Evolutionary conservation across 2,888 invertebrate genomes (phyloP), one percentile per base, ranked within the genome.

Genomic region (Spilarctia lutea): DNA sequence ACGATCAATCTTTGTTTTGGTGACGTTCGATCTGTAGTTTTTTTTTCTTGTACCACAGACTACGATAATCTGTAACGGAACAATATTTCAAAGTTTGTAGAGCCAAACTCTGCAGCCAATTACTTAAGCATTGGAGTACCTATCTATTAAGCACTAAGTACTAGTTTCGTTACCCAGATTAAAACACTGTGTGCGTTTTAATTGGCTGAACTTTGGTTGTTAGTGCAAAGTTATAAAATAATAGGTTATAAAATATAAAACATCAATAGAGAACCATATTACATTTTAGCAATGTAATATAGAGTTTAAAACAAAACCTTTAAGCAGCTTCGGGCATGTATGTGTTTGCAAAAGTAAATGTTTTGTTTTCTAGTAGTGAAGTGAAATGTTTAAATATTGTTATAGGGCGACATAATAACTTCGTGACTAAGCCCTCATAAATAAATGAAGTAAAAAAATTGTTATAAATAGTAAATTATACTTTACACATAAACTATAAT

Each of bases 81-180:
- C 81, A 81, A 86, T 89, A 88, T 87, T 89, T 88, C 84, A 86
- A 84, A 80, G 82, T 82, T 71, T 78, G 77, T 80, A 78, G 82
- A 71, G 71, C 65, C 72, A 75, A 65, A 70, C 82, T 78, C 78
- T 84, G 83, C 80, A 77, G 79, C 85, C 86, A 89, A 90, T 89
- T 88, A 90, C 82, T 81, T 42, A 48, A 27, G 70, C 75, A 45
- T 74, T 74, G 76, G 52, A 68, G 77, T 69, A 76, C 78, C 83
- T 80, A 76, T 79, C 83, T 80, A 83, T 86, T 85, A 85, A 84
- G 78, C 79, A 73, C 80, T 86, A 84, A 83, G 76, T 79, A 74
- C 80, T 85, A 84, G 82, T 85, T 79, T 78, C 75, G 70, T 83
- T 77, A 71, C 79, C 85, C 83, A 82, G 80, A 80, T 82, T 86